Base-by-base conservation (phyloP, 2,113 vertebrate species). In the Lophura nycthemera region DNA sequence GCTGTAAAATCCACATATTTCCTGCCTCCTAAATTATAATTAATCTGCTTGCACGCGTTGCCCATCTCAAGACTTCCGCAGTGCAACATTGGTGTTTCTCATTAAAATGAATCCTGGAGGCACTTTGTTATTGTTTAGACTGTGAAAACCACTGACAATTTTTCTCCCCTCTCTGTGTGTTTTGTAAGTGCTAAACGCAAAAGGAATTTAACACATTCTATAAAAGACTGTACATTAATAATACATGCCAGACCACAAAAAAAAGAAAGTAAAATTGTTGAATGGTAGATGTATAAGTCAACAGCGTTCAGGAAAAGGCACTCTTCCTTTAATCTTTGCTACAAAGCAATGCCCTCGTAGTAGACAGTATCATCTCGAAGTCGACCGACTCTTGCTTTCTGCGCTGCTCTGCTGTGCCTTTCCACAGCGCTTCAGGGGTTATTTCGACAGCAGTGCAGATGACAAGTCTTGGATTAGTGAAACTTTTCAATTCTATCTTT, bases 91-190 rank as follows among this genome's bases (percentile, higher is more conserved):
- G 72, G 83, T 5, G 5, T 93, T 97, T 96, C 97, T 98, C 96
- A 97, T 97, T 97, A 97, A 97, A 97, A 96, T 81, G 96, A 92
- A 96, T 97, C 97, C 97, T 98, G 93, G 95, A 97, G 97, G 97
- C 96, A 94, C 97, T 97, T 95, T 96, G 96, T 96, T 97, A 97
- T 92, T 96, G 96, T 97, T 97, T 97, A 96, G 95, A 90, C 94
- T 95, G 75, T 66, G 94, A 92, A 95, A 97, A 94, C 94, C 90
- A 87, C 81, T 93, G 97, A 86, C 14, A 70, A 10, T 48, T 42
- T 92, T 88, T 52, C 57, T 36, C 45, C 59, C 54, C 74, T 56
- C 22, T 61, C 94, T 50, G 69, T 96, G 89, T 96, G 89, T 97
- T 97, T 97, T 95, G 69, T 96, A 96, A 97, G 96, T 79, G 91